Evolutionary conservation across 2,888 invertebrate species (phyloP).

Genomic region (Diadegma fenestrale): DNA sequence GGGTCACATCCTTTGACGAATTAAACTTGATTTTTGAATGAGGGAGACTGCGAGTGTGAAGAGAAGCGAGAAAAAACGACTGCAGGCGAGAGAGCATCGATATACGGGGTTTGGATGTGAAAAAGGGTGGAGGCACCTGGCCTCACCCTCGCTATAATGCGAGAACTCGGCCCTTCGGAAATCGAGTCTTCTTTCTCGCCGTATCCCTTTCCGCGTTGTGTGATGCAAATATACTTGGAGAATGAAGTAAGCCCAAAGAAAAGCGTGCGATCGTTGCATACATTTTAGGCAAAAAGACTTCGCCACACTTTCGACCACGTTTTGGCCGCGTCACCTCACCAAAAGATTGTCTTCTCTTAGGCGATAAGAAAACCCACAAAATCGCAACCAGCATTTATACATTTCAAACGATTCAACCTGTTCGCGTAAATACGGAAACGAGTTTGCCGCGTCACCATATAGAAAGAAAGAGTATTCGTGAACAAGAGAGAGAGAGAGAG

Average conservation of each 20-base stretch:
- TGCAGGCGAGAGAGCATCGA: slow-evolving; percentile 29
- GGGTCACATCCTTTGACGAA: slow-evolving; percentile 15
- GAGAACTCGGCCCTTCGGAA: slow-evolving; percentile 34
- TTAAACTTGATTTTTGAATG: slow-evolving; percentile 35
- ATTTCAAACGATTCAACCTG: slow-evolving; percentile 45
- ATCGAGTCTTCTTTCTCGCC: not conserved
- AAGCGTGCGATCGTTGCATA: slow-evolving; percentile 22
- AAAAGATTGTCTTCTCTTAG: slow-evolving; percentile 35
- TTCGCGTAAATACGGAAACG: slow-evolving; percentile 64
- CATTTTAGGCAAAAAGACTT: slow-evolving; percentile 5
- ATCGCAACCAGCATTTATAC: slow-evolving; percentile 48
- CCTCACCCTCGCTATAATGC: slow-evolving; percentile 52
- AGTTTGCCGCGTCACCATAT: slow-evolving; percentile 50
- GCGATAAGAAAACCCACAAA: slow-evolving; percentile 56
- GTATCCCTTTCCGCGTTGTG: slow-evolving; percentile 44
- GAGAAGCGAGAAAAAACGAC: slow-evolving; percentile 35
- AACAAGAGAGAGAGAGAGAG: not conserved
- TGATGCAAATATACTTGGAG: slow-evolving; percentile 61
- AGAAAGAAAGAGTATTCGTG: not conserved
- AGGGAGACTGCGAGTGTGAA: slow-evolving; percentile 35
- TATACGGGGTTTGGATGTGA: slow-evolving; percentile 25
- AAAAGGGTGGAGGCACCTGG: slow-evolving; percentile 44
- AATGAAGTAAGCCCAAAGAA: slow-evolving; percentile 51
- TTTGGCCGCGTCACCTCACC: slow-evolving; percentile 1
- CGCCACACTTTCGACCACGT: slow-evolving; percentile 6